Percentiles rank a stretch among this genome's conserved stretches.
phyloP scores from a whole-genome alignment of 2,888 invertebrate species.

The Dione juno region DNA sequence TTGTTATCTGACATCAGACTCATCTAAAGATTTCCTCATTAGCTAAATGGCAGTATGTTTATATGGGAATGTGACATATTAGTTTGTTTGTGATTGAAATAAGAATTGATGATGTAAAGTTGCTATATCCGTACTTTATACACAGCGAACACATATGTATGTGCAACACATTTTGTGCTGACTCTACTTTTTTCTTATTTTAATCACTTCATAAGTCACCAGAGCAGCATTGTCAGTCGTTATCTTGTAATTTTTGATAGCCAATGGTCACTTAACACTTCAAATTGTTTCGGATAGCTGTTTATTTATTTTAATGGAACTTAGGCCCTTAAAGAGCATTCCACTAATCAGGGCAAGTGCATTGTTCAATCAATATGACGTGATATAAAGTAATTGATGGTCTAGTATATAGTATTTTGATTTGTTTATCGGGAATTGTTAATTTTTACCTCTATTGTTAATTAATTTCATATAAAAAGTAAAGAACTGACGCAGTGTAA shows the following conservation, averaged over 20 bases:
- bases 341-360: slow-evolving; percentile 77
- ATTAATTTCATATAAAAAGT: slow-evolving; percentile 15
- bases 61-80: not conserved
- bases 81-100: slow-evolving; percentile 8
- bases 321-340: slow-evolving; percentile 74
- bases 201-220: slow-evolving; percentile 82
- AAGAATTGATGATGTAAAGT: slow-evolving; percentile 8
- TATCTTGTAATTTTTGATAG: slow-evolving; percentile 83
- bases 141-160: not conserved
- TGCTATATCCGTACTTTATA: not conserved
- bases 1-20: not conserved
- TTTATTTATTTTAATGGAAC: slow-evolving; percentile 81
- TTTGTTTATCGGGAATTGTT: slow-evolving; percentile 20
- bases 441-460: slow-evolving; percentile 8
- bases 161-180: slow-evolving; percentile 50
- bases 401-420: slow-evolving; percentile 15
- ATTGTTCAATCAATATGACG: slow-evolving; percentile 80
- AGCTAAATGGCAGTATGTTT: not conserved
- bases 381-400: slow-evolving; percentile 73
- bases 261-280: slow-evolving; percentile 81
- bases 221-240: slow-evolving; percentile 69
- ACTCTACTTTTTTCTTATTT: slow-evolving; percentile 57
- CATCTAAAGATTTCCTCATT: not conserved
- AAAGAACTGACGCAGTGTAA: not conserved
- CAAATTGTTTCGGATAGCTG: slow-evolving; percentile 75